Conservation (phyloP, 30 jellyfish, hydroid and myxozoan species). For the Cassiopea xamachana region DNA sequence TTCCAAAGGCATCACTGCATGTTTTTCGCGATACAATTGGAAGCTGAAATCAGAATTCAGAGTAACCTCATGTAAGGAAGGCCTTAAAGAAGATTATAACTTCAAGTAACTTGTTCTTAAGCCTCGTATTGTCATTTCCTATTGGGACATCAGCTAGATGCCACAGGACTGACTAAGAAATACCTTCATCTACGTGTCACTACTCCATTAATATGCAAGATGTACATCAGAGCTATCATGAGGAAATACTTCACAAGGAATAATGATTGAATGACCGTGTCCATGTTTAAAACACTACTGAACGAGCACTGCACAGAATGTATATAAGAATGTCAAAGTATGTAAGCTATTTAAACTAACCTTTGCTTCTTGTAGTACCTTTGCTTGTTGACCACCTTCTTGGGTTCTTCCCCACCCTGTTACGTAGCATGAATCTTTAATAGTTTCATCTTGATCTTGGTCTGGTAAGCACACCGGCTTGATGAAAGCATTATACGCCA, state of each 20-base stretch:
- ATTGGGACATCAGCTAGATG: too few species aligned
- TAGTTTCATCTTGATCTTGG: conserved; percentile 22
- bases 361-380: conserved; percentile 45
- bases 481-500: conserved; percentile 25
- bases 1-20: conserved; percentile 53
- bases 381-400: conserved; percentile 25
- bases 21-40: conserved; percentile 46
- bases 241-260: too few species aligned
- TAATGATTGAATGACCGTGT: too few species aligned
- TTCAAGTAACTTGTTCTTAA: not conserved
- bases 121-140: not conserved
- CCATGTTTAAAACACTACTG: too few species aligned
- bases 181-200: too few species aligned
- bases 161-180: too few species aligned
- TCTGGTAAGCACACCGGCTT: conserved; percentile 52
- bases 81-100: not conserved
- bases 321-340: too few species aligned
- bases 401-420: conserved; percentile 59
- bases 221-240: too few species aligned
- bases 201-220: too few species aligned
- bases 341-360: not conserved
- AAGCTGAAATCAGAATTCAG: conserved; percentile 5
- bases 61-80: not conserved
- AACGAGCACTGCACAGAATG: too few species aligned
- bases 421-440: conserved; percentile 28